Base-by-base conservation (phyloP, 2,113 vertebrate species). In the Cygnus atratus region DNA sequence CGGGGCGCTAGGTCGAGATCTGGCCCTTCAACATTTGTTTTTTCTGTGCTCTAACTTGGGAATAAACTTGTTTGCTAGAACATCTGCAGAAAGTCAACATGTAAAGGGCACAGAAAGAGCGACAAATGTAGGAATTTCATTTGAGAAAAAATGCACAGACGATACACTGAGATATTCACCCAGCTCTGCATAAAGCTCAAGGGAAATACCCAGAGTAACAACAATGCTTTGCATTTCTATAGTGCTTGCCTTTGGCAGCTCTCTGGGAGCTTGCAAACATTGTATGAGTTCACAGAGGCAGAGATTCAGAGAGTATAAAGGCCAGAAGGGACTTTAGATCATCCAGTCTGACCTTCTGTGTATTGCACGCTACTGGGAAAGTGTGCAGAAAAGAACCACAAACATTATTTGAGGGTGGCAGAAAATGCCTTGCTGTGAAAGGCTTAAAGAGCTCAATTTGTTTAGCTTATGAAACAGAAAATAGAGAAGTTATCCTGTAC, bases 261-360 rank as follows among this genome's bases (percentile, higher is more conserved):
- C 84, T 94, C 91, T 94, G 93, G 87, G 94, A 95, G 91, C 88
- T 93, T 95, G 77, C 77, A 95, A 95, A 92, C 96, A 85, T 85
- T 96, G 96, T 39, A 96, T 95, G 96, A 97, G 94, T 96, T 88
- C 96, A 93, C 89, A 96, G 93, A 96, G 93, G 84, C 93, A 95
- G 82, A 91, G 92, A 94, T 80, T 95, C 90, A 93, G 93, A 87
- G 87, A 96, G 84, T 35, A 92, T 88, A 95, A 96, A 96, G 93
- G 93, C 95, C 95, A 97, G 95, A 97, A 96, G 91, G 94, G 96
- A 96, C 96, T 95, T 97, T 62, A 95, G 93, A 94, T 96, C 94
- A 96, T 95, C 93, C 79, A 90, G 90, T 59, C 75, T 95, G 96
- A 97, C 95, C 94, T 96, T 94, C 90, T 74, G 93, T 4, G 3